Base-by-base conservation (phyloP, 2,888 invertebrate genomes). In the Clanis bilineata region DNA sequence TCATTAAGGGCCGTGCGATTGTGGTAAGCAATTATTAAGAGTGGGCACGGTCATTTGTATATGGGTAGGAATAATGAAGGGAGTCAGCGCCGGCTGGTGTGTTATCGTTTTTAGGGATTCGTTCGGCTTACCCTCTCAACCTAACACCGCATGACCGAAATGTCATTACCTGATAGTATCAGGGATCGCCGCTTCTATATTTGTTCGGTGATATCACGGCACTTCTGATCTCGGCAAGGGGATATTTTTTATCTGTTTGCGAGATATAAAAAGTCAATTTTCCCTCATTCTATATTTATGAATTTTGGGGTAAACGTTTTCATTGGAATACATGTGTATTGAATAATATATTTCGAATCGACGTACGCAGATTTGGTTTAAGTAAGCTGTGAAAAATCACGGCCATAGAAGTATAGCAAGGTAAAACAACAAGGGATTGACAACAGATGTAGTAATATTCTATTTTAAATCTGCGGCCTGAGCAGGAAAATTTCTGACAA, bases 21-120 rank as follows among this genome's bases (percentile, higher is more conserved):
- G 75, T 64, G n/a, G 18, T 39, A 6, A 68, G 66, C 69, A 70
- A 77, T 71, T 77, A 73, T 69, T 69, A 62, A 66, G 62, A 67
- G 65, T 65, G 63, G 63, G 58, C 66, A 56, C 62, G 62, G 63
- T n/a, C 64, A 62, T 66, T 62, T 64, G 62, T 62, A 66, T 63
- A 58, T 63, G 23, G 55, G 25, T 4, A 25, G n/a, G 55, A 18
- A 15, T 41, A 59, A 39, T 59, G 45, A 57, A 56, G 45, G 36
- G 36, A 21, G 36, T 58, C 15, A 22, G 32, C 43, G 58, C 47
- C 41, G 51, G 43, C 22, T 62, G 60, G 58, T 51, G 56, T 56
- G 58, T 64, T 65, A 71, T 68, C 63, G 60, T 59, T 64, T 63
- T 44, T 59, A 57, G 56, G 45, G 61, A 68, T 69, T 65, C 51